Conservation (phyloP, 2,113 vertebrate species). For the Carettochelys insculpta region DNA sequence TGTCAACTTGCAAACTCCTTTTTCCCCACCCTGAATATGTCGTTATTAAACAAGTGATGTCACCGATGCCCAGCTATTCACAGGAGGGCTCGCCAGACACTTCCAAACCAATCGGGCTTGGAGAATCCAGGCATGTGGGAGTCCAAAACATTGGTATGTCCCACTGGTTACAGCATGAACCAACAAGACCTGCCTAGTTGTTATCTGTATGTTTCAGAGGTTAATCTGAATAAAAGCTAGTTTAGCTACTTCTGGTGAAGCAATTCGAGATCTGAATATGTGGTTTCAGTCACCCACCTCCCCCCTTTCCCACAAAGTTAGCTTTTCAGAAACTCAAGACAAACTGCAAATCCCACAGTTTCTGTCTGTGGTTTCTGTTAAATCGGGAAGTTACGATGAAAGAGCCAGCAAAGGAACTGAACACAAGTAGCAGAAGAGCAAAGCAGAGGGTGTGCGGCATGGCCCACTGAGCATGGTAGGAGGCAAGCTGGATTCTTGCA, state of each 20-base stretch:
- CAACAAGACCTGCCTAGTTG: background rate
- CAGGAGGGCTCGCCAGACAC: background rate
- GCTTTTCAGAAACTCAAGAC: background rate
- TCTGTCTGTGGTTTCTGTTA: background rate
- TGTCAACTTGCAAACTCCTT: background rate
- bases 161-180: accelerated
- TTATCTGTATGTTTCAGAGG: background rate
- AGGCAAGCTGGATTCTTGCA: background rate
- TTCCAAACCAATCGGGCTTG: background rate
- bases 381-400: background rate
- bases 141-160: background rate
- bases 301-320: background rate
- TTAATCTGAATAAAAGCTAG: accelerated
- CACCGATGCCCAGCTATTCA: accelerated
- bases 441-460: background rate
- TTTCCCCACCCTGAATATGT: background rate
- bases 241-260: background rate
- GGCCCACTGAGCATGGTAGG: background rate
- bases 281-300: background rate
- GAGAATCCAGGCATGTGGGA: accelerated
- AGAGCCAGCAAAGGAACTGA: background rate
- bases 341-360: accelerated
- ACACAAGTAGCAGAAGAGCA: accelerated
- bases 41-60: background rate
- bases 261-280: background rate